Base-by-base conservation (phyloP, 2,113 vertebrate genomes). In the Mobula hypostoma region DNA sequence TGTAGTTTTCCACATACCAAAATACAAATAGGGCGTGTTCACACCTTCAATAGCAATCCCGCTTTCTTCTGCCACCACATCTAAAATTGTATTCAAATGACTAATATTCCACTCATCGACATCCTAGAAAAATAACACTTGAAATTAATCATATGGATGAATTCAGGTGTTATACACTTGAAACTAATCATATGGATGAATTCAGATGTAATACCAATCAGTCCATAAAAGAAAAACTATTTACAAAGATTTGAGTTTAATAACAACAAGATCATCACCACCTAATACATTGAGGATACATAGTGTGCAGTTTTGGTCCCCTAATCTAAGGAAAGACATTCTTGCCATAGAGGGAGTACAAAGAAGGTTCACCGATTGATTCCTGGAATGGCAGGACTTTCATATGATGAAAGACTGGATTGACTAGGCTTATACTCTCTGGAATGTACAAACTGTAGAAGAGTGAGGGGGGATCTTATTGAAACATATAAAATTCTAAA, bases 1-100 rank as follows among this genome's bases (percentile, higher is more conserved):
- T 9, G 98, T 98, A 79, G 99, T 99, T 96, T 99, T 99, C 99
- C 99, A 99, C 99, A 99, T 99, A 94, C 99, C 98, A 95, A 99
- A 99, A 96, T 99, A 99, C 0, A 99, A 97, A 95, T 99, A 99
- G 0, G 99, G 98, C 0, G 99, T 99, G 96, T 99, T 99, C 68
- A 99, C 99, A 19, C 98, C 99, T 95, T 99, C 98, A 27, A 99
- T 99, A 94, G 98, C 98, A 94, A 99, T 98, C 27, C 99, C 99
- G 63, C 97, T 98, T 94, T 99, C 98, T 95, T 99, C 98, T 96
- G 97, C 98, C 36, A 99, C 97, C 94, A 99, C 97, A 95, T 99
- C 99, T 96, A 99, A 95, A 95, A 99, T 97, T 0, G 98, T 99
- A 96, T 99, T 98, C 94, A 99, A 96, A 95, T 96, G 98, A 72